Conservation (phyloP, 1,140 invertebrate genomes). For the Drosophila equinoxialis region DNA sequence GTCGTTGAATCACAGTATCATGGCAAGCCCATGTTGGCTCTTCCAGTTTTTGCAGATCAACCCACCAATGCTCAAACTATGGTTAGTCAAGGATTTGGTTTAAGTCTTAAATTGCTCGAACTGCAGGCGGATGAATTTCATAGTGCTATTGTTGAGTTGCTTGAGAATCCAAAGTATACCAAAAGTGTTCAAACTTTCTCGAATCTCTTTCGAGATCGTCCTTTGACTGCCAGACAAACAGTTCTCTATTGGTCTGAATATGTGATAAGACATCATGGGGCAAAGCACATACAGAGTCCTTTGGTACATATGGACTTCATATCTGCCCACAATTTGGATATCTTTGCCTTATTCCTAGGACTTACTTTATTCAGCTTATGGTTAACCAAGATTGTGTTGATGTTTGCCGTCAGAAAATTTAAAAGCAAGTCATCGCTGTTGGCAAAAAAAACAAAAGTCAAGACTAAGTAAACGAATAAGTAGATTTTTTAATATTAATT, state of each 20-base stretch:
- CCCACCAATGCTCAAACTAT: slow-evolving; percentile 49
- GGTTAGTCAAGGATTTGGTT: slow-evolving; percentile 48
- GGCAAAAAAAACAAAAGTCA: neutral
- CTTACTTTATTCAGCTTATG: neutral
- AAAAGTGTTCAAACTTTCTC: slow-evolving; percentile 53
- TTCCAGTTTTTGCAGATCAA: slow-evolving; percentile 83
- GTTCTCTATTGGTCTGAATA: slow-evolving; percentile 77
- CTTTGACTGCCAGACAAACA: slow-evolving; percentile 54
- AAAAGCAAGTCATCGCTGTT: neutral
- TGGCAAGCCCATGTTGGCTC: slow-evolving; percentile 84
- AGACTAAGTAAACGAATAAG: neutral
- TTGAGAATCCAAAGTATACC: slow-evolving; percentile 52
- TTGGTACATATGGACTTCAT: slow-evolving; percentile 62
- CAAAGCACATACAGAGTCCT: slow-evolving; percentile 81
- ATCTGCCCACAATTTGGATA: slow-evolving; percentile 55
- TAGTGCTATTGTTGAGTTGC: slow-evolving; percentile 36
- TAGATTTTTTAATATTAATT: neutral
- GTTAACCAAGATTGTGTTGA: neutral
- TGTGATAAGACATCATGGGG: slow-evolving; percentile 83
- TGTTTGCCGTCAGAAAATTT: neutral
- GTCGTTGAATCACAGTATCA: slow-evolving; percentile 83
- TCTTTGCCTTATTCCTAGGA: slow-evolving; percentile 36
- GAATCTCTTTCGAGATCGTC: slow-evolving; percentile 69
- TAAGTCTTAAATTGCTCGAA: slow-evolving; percentile 87
- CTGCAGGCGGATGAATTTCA: slow-evolving; percentile 83